phyloP scores from a whole-genome alignment of 2,797 vertebrate species.

The Nannoperca obscura region DNA sequence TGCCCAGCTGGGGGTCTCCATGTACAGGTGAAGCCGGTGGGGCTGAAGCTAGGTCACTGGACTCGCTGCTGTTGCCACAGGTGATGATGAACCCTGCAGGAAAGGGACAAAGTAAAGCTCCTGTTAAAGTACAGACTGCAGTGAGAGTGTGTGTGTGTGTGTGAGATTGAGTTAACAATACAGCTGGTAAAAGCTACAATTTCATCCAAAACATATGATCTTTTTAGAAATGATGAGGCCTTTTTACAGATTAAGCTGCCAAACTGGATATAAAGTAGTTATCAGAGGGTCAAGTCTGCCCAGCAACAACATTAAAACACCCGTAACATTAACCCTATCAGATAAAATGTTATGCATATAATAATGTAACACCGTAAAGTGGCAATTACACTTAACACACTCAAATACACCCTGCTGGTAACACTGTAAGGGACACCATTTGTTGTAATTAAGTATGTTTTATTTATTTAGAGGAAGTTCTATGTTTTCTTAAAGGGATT shows the following conservation, averaged over 20 bases:
- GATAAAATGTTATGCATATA: not conserved
- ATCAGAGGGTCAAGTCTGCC: not conserved
- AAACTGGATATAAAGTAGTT: not conserved
- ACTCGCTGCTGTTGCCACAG: conserved; percentile 75
- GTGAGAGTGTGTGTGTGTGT: not conserved
- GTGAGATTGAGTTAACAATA: not conserved
- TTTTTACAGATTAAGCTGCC: not conserved
- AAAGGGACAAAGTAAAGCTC: not conserved
- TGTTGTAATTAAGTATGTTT: no score
- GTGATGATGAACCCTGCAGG: conserved; percentile 65
- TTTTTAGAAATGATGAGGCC: not conserved
- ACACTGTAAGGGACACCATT: not conserved
- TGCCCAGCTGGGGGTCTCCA: conserved; percentile 89
- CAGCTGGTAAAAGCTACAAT: not conserved
- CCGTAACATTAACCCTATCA: not conserved
- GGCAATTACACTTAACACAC: not conserved
- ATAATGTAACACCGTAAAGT: not conserved
- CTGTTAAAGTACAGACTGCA: not conserved
- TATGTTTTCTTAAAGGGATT: not conserved
- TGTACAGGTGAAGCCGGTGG: conserved; percentile 81
- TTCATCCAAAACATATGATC: not conserved
- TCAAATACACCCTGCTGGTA: not conserved
- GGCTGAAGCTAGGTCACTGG: conserved; percentile 74
- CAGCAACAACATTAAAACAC: not conserved
- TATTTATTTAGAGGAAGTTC: not conserved